phyloP scores from a whole-genome alignment of 1,140 invertebrate species.

The Bombus pascuorum region DNA sequence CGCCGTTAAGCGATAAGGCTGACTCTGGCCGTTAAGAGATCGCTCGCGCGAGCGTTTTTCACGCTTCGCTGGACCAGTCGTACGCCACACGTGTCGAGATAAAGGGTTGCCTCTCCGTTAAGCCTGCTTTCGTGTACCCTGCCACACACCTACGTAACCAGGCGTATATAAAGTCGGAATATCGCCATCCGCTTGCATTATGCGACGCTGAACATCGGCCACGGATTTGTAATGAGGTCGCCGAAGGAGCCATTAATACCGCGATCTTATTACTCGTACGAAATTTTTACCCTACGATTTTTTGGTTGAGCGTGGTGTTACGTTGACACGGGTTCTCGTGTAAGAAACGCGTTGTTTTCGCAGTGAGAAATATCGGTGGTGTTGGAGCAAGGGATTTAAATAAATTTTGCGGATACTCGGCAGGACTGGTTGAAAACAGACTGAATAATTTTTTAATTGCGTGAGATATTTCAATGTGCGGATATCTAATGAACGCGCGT shows the following conservation, averaged over 20 bases:
- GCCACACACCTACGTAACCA: constrained; percentile 33
- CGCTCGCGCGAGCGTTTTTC: constrained; percentile 63
- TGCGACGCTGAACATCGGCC: constrained; percentile 29
- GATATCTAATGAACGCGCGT: too few relatives aligned
- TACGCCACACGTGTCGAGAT: constrained; percentile 55
- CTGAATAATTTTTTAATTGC: background rate
- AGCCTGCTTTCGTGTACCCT: constrained; percentile 61
- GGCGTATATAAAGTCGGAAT: constrained; percentile 20
- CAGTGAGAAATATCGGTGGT: too few relatives aligned
- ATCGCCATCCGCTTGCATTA: constrained; percentile 27
- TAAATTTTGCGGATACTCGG: background rate
- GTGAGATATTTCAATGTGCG: background rate
- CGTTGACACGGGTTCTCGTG: background rate
- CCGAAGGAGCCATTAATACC: background rate
- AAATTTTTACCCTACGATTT: background rate
- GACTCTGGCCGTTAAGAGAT: constrained; percentile 52
- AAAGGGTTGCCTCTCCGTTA: constrained; percentile 57
- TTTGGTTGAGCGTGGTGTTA: too few relatives aligned
- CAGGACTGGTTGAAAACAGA: background rate
- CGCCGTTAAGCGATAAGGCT: constrained; percentile 61
- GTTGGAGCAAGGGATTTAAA: background rate
- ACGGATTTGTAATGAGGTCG: constrained; percentile 40
- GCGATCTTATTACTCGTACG: constrained; percentile 11
- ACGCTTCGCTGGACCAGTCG: constrained; percentile 54
- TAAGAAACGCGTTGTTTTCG: background rate